Evolutionary conservation across 2,797 vertebrate species (phyloP).

Genomic region (Gadopsis marmoratus): DNA sequence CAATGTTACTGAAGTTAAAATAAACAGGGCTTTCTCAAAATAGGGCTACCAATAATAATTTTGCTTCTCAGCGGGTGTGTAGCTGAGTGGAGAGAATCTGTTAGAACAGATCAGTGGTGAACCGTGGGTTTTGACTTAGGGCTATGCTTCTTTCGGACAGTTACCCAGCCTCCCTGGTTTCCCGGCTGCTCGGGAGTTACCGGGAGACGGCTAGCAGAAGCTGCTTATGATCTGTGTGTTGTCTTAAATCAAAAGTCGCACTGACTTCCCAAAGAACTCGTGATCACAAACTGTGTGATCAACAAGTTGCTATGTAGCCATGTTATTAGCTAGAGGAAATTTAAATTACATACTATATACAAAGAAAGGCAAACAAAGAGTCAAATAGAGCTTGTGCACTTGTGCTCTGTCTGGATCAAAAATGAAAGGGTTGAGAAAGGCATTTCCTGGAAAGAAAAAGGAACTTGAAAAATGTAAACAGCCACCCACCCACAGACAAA

Average conservation of each 20-base stretch:
- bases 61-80: no score
- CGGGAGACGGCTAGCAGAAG: no score
- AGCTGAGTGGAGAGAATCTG: no score
- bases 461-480: slow-evolving; percentile 20
- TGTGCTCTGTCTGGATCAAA: neutral
- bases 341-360: slow-evolving; percentile 4
- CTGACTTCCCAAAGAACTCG: neutral
- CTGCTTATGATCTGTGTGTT: neutral
- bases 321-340: slow-evolving; percentile 20
- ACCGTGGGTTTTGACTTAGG: no score
- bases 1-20: no score
- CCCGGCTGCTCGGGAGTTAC: no score
- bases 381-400: neutral
- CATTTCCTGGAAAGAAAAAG: slow-evolving; percentile 4
- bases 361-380: neutral
- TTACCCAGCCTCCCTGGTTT: no score
- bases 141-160: no score
- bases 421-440: slow-evolving; percentile 19
- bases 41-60: no score
- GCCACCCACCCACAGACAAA: slow-evolving; percentile 31
- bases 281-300: neutral
- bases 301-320: neutral
- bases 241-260: neutral
- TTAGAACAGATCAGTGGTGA: no score
- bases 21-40: no score